Percentiles rank a stretch among this genome's conserved stretches.
Evolutionary conservation across 2,113 vertebrate species (phyloP).

Genomic region (Chionomys nivalis): DNA sequence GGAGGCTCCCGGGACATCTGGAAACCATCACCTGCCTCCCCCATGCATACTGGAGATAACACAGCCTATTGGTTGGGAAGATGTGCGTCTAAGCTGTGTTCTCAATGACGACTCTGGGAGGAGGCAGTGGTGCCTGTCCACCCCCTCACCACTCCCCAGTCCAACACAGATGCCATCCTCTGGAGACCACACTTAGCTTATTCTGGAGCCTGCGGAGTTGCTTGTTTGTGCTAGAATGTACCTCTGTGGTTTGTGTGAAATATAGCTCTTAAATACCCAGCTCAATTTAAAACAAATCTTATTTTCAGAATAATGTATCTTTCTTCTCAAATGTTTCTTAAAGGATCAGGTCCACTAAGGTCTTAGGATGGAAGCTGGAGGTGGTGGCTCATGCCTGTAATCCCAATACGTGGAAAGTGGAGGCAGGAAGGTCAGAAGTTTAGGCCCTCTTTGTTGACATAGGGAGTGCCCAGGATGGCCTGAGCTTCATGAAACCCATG

Average conservation of each 20-base stretch:
- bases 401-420: not conserved
- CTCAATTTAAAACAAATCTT: not conserved
- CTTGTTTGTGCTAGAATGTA: rapidly evolving
- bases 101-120: not conserved
- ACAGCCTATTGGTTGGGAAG: not conserved
- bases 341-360: not conserved
- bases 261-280: too few species aligned
- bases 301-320: rapidly evolving
- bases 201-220: not conserved
- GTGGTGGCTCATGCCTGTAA: not conserved
- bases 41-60: not conserved
- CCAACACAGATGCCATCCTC: not conserved
- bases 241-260: not conserved
- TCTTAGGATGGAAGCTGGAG: not conserved
- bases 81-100: not conserved
- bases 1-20: conserved; percentile 27
- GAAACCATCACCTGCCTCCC: not conserved
- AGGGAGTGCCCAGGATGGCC: not conserved
- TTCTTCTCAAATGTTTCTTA: rapidly evolving
- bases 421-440: not conserved
- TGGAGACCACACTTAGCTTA: rapidly evolving
- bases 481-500: not conserved
- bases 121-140: not conserved
- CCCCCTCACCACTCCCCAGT: not conserved
- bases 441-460: not conserved